Percentiles rank a stretch among this genome's conserved stretches.
phyloP scores from a whole-genome alignment of 2,888 invertebrate species.

The Chymomyza caudatula region DNA sequence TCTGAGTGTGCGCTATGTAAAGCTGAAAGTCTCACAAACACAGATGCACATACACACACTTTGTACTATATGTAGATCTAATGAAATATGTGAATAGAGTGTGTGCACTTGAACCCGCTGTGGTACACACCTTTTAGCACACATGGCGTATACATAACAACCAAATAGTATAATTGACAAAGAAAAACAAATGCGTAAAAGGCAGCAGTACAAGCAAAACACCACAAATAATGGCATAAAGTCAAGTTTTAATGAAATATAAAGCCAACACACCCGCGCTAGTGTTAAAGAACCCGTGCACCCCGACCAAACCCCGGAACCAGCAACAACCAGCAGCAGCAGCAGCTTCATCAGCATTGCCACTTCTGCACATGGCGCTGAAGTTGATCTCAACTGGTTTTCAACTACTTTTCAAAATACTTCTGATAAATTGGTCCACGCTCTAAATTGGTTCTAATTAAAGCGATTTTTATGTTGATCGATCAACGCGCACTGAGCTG shows the following conservation, averaged over 20 bases:
- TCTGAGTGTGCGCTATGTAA: not conserved
- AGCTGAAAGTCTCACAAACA: not conserved
- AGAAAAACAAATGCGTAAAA: constrained; percentile 65
- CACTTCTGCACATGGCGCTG: constrained; percentile 19
- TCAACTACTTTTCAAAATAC: constrained; percentile 70
- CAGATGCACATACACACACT: not conserved
- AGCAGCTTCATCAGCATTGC: not conserved
- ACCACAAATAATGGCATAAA: constrained; percentile 45
- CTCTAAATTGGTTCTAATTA: constrained; percentile 70
- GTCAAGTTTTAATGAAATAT: constrained; percentile 40
- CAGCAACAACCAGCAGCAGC: not conserved
- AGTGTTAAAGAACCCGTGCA: not conserved
- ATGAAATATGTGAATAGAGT: not conserved
- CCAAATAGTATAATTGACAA: constrained; percentile 55
- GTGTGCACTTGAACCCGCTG: constrained; percentile 62
- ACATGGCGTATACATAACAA: constrained; percentile 14
- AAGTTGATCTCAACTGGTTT: constrained; percentile 69
- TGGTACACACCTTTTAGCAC: constrained; percentile 6
- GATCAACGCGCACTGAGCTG: constrained; percentile 46
- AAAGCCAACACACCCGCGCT: constrained; percentile 1
- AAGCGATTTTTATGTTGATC: constrained; percentile 63
- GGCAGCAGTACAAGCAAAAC: constrained; percentile 31
- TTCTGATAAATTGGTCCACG: constrained; percentile 69
- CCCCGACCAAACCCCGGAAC: not conserved
- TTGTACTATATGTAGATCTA: not conserved